These are phyloP conservation scores for Orchesellides sinensis DNA, from an alignment of 2,888 invertebrate genomes.

Conservation along the genomic window DNA sequence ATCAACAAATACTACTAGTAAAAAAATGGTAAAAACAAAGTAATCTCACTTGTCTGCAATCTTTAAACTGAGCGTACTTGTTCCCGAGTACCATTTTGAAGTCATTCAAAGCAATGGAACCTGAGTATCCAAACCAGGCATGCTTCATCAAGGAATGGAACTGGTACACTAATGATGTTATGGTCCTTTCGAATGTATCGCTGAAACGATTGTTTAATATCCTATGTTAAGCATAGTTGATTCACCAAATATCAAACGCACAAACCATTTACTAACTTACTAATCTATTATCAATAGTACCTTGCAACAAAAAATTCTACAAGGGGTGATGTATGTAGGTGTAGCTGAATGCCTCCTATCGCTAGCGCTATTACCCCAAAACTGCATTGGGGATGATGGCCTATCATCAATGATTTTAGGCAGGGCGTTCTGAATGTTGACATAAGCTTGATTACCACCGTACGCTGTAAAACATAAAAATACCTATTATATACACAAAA, in stretches of 20 bases:
- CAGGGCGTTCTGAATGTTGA: conserved; percentile 42
- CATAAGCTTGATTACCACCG: conserved; percentile 72
- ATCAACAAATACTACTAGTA: too few relatives aligned
- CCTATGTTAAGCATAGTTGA: neutral
- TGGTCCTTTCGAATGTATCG: conserved; percentile 20
- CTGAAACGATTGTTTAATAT: neutral
- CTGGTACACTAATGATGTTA: conserved; percentile 56
- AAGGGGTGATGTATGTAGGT: conserved; percentile 79
- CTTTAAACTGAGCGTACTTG: conserved; percentile 82
- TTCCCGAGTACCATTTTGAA: conserved; percentile 81
- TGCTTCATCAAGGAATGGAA: conserved; percentile 70
- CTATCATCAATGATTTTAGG: conserved; percentile 28
- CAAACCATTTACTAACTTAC: neutral
- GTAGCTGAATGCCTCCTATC: conserved; percentile 15
- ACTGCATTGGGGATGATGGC: conserved; percentile 35
- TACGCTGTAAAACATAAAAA: conserved; percentile 57
- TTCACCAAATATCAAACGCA: neutral
- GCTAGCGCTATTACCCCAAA: neutral
- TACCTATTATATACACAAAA: neutral
- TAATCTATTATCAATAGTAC: conserved; percentile 45
- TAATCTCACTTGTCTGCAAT: conserved; percentile 81
- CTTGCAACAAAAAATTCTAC: conserved; percentile 79
- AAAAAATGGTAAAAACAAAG: too few relatives aligned
- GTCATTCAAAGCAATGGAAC: conserved; percentile 75
- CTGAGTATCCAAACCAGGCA: conserved; percentile 69